phyloP scores from a whole-genome alignment of 1,140 invertebrate genomes.

The Samia ricini region DNA sequence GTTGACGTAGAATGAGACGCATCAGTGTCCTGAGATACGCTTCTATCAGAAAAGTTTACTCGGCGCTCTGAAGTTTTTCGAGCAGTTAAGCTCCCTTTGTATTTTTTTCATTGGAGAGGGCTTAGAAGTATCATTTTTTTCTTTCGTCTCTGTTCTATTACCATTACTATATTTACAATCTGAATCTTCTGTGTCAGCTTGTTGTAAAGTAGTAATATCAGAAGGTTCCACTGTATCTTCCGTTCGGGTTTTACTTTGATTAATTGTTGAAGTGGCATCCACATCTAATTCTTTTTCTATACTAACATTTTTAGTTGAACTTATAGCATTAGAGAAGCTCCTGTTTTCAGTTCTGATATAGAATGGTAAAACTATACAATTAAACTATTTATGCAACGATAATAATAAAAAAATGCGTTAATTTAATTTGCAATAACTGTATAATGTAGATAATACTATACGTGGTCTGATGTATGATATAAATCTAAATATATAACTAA shows the following conservation, averaged over 20 bases:
- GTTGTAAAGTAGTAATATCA: conserved; percentile 46
- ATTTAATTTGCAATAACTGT: too few relatives aligned
- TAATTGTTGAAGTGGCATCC: conserved; percentile 32
- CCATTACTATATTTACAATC: conserved; percentile 47
- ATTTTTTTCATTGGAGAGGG: conserved; percentile 40
- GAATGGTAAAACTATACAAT: background rate
- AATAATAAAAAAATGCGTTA: too few relatives aligned
- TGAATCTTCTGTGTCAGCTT: conserved; percentile 40
- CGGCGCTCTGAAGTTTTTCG: conserved; percentile 61
- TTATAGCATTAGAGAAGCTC: conserved; percentile 51
- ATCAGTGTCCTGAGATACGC: conserved; percentile 79
- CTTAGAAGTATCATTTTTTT: conserved; percentile 26
- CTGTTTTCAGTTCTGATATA: conserved; percentile 79
- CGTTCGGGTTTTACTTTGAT: conserved; percentile 42
- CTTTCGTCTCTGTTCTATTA: conserved; percentile 36
- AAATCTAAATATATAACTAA: too few relatives aligned
- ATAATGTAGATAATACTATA: too few relatives aligned
- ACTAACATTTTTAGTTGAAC: conserved; percentile 43
- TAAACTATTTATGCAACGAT: too few relatives aligned
- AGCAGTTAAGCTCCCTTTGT: conserved; percentile 62
- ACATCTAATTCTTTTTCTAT: conserved; percentile 54
- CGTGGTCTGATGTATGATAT: too few relatives aligned
- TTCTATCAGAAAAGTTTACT: conserved; percentile 74
- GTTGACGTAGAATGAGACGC: conserved; percentile 75
- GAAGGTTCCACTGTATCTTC: conserved; percentile 40